Conservation (phyloP, 2,113 vertebrate species). For the Pterocles orientalis region DNA sequence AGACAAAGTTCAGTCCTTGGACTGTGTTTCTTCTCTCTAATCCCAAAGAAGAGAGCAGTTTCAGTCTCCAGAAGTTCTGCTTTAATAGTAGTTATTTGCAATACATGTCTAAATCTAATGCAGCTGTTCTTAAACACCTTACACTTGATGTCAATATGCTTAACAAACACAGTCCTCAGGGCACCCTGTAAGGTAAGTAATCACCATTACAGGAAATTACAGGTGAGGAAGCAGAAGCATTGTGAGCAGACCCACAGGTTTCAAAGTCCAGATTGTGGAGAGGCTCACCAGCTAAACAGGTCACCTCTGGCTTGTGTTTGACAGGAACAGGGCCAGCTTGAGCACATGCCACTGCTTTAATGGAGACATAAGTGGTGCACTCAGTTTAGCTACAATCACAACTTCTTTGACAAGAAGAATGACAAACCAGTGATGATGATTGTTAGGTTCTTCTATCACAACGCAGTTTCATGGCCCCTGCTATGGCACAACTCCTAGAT, state of each 20-base stretch:
- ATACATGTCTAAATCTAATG: constrained; percentile 21
- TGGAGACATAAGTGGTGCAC: not conserved
- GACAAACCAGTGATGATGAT: not conserved
- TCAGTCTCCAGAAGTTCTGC: not conserved
- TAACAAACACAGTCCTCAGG: constrained; percentile 32
- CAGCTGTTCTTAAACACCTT: constrained; percentile 31
- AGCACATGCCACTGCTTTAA: not conserved
- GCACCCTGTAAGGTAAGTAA: constrained; percentile 13
- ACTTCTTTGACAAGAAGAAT: not conserved
- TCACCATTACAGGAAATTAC: not conserved
- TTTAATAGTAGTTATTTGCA: not conserved
- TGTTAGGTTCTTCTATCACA: not conserved
- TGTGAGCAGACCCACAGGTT: not conserved
- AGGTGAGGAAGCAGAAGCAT: not conserved
- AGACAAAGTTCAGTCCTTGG: not conserved
- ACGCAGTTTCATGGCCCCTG: not conserved
- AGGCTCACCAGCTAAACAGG: not conserved
- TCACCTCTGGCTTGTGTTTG: not conserved
- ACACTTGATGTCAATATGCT: constrained; percentile 26
- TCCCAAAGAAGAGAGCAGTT: not conserved
- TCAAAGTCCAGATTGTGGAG: not conserved
- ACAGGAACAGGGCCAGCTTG: not conserved
- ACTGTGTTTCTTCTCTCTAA: not conserved
- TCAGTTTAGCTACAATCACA: not conserved
- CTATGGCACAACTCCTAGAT: not conserved